Evolutionary conservation across 2,797 vertebrate genomes (phyloP).

Genomic region (Acestrorhynchus altus): DNA sequence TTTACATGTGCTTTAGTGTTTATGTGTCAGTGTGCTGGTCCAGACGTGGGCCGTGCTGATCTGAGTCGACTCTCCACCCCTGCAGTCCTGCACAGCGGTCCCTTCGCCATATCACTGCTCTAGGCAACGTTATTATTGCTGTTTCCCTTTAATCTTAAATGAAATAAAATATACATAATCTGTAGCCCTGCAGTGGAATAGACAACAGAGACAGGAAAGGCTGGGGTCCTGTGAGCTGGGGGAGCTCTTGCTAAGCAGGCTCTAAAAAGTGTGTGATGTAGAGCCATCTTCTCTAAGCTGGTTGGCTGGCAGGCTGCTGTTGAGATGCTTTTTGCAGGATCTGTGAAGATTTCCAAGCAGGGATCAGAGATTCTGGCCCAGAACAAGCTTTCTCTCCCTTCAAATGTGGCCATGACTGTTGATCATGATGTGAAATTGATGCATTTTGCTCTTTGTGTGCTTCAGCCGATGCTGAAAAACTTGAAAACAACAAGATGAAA

Average conservation of each 20-base stretch:
- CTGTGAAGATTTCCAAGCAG: slow-evolving; percentile 23
- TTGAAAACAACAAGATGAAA: too few relatives aligned
- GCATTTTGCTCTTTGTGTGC: not conserved
- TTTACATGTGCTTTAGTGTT: not conserved
- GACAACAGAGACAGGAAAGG: not conserved
- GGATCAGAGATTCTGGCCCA: slow-evolving; percentile 17
- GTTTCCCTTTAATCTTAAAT: slow-evolving; percentile 54
- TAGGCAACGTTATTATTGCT: slow-evolving; percentile 30
- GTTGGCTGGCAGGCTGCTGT: slow-evolving; percentile 15
- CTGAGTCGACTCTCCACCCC: slow-evolving; percentile 22
- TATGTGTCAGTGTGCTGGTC: not conserved
- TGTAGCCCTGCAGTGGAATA: slow-evolving; percentile 33
- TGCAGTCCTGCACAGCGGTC: slow-evolving; percentile 15
- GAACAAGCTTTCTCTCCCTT: not conserved
- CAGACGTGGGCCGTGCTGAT: slow-evolving; percentile 1
- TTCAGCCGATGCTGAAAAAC: not conserved
- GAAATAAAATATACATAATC: slow-evolving; percentile 61
- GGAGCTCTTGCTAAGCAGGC: not conserved
- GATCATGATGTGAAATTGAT: not conserved
- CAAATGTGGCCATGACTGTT: not conserved
- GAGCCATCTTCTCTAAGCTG: slow-evolving; percentile 33
- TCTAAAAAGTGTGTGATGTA: slow-evolving; percentile 35
- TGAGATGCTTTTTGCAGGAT: slow-evolving; percentile 21
- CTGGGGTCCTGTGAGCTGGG: not conserved
- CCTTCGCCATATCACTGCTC: slow-evolving; percentile 22